These are phyloP conservation scores for Sabellastarte sp. DNA, from an alignment of 2,888 invertebrate genomes.

Conservation along the genomic window DNA sequence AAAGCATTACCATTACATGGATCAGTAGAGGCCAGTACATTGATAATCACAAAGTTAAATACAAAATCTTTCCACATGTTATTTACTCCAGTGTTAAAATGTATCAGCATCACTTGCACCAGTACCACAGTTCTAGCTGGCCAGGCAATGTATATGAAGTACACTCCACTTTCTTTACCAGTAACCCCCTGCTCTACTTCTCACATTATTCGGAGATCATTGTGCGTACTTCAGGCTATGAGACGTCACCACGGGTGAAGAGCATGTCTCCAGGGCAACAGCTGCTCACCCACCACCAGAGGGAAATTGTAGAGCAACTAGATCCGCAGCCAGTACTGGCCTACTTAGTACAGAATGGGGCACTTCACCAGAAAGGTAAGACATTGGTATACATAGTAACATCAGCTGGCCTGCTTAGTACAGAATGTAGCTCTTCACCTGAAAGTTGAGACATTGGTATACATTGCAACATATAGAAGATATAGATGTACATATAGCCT, in stretches of 20 bases:
- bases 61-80: too few relatives aligned
- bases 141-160: not conserved
- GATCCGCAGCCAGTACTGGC: conserved; percentile 53
- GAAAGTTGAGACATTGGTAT: too few relatives aligned
- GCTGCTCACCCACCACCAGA: conserved; percentile 15
- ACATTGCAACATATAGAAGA: too few relatives aligned
- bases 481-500: too few relatives aligned
- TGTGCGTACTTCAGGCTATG: conserved; percentile 19
- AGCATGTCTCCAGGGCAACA: conserved; percentile 10
- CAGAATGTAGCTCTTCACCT: too few relatives aligned
- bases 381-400: too few relatives aligned
- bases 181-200: conserved; percentile 26
- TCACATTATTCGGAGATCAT: conserved; percentile 26
- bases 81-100: not conserved
- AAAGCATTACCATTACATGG: too few relatives aligned
- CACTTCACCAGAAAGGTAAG: conserved; percentile 32
- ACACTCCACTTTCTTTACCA: conserved; percentile 18
- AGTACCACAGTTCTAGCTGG: not conserved
- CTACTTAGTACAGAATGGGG: conserved; percentile 53
- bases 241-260: not conserved
- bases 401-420: too few relatives aligned
- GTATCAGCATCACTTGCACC: not conserved
- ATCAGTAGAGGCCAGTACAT: too few relatives aligned
- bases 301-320: conserved; percentile 48
- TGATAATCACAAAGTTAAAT: too few relatives aligned